Percentiles rank a stretch among this genome's conserved stretches.
Evolutionary conservation across 2,113 vertebrate species (phyloP).

Genomic region (Pyrgilauda ruficollis): DNA sequence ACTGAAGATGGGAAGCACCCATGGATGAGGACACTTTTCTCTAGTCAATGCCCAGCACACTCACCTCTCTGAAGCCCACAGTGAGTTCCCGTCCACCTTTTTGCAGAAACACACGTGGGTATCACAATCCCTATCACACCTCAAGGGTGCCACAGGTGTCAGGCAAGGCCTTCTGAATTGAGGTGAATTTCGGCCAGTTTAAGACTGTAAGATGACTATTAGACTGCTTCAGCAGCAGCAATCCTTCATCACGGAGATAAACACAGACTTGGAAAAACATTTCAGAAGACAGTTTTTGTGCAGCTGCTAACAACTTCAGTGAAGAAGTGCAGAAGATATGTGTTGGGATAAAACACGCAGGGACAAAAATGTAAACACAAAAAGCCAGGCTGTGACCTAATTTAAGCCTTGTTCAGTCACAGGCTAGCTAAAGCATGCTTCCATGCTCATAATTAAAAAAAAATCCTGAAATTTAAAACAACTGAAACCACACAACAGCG

Average conservation of each 20-base stretch:
- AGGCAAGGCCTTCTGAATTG: neutral
- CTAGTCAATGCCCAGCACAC: neutral
- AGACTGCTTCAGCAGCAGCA: neutral
- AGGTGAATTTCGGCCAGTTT: neutral
- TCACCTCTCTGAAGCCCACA: neutral
- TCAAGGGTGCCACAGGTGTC: neutral
- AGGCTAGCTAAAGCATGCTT: neutral
- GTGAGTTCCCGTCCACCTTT: neutral
- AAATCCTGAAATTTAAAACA: neutral
- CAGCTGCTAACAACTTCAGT: neutral
- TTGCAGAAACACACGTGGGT: rapidly evolving
- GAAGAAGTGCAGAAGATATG: neutral
- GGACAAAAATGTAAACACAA: constrained; percentile 13
- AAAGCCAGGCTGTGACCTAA: neutral
- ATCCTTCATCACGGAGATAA: neutral
- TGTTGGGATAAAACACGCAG: neutral
- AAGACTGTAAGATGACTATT: neutral
- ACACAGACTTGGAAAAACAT: neutral
- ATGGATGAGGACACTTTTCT: neutral
- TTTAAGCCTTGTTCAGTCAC: neutral
- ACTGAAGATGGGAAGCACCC: neutral
- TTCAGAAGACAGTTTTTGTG: neutral
- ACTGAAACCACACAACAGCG: neutral
- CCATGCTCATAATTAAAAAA: neutral
- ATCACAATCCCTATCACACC: neutral